Conservation (phyloP, 2,888 invertebrate species). For the Dichetophora obliterata region DNA sequence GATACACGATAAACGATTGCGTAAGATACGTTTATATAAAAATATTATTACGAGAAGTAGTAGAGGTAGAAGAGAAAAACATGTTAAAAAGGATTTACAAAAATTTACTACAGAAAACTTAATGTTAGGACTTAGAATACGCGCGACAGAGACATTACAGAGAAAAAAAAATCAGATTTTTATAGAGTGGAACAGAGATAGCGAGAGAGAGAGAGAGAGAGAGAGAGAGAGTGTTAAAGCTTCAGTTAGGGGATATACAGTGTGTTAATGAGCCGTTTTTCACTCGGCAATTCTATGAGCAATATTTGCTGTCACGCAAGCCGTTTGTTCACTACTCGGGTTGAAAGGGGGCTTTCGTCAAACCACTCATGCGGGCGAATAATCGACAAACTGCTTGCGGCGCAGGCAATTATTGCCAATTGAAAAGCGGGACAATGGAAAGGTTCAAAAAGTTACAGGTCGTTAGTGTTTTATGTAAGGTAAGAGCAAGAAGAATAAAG, state of each 20-base stretch:
- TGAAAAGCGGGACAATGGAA: no score
- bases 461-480: background rate
- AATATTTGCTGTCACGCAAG: no score
- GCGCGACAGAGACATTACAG: background rate
- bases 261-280: no score
- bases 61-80: background rate
- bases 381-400: no score
- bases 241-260: slow-evolving; percentile 20
- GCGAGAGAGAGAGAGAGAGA: slow-evolving; percentile 16
- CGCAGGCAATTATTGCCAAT: no score
- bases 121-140: slow-evolving; percentile 14
- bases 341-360: no score
- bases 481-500: no score
- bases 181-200: background rate
- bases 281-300: no score
- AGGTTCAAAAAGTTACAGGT: background rate
- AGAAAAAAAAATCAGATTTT: background rate
- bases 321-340: no score
- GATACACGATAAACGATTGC: slow-evolving; percentile 7
- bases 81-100: slow-evolving; percentile 15
- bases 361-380: no score
- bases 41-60: slow-evolving; percentile 3
- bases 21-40: slow-evolving; percentile 19
- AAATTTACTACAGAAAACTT: slow-evolving; percentile 21
- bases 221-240: background rate